A percentile compares a stretch with the other conserved stretches of the same genome.
phyloP scores from a whole-genome alignment of 2,888 invertebrate species.

The Metellina segmentata region DNA sequence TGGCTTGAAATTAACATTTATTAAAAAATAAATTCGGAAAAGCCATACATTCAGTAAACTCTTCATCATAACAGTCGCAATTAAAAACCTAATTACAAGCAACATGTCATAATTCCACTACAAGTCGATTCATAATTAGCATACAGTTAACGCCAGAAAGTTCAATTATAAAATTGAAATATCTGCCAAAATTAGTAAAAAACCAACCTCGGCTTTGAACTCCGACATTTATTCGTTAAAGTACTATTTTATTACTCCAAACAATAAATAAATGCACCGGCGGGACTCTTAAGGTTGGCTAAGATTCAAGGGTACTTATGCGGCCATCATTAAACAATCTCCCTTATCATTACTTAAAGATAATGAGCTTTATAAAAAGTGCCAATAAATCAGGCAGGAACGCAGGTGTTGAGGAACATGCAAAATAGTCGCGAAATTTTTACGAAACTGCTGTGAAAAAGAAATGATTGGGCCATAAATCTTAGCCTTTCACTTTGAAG shows the following conservation, averaged over 20 bases:
- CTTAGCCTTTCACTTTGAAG: neutral
- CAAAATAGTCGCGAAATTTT: neutral
- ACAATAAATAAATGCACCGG: neutral
- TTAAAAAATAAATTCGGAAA: too few species aligned
- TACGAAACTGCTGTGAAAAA: neutral
- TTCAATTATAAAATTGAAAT: neutral
- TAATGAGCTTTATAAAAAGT: constrained; percentile 30
- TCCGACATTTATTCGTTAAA: neutral
- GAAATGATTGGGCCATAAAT: neutral
- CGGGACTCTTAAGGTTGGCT: neutral
- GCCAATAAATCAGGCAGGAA: constrained; percentile 27
- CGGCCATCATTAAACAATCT: constrained; percentile 29
- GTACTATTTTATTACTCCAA: neutral
- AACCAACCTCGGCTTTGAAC: neutral
- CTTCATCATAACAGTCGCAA: too few species aligned
- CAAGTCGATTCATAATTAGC: neutral
- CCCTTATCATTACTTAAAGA: constrained; percentile 20
- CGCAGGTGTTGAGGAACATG: constrained; percentile 16
- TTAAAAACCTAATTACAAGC: neutral
- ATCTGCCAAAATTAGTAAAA: neutral
- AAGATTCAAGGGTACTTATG: neutral
- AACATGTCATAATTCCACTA: neutral
- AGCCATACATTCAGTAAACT: too few species aligned
- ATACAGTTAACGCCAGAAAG: neutral
- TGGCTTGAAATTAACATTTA: too few species aligned